A percentile compares a stretch with the other conserved stretches of the same genome.
Conservation (phyloP, 2,797 vertebrate genomes). For the Simalia tracyae region DNA sequence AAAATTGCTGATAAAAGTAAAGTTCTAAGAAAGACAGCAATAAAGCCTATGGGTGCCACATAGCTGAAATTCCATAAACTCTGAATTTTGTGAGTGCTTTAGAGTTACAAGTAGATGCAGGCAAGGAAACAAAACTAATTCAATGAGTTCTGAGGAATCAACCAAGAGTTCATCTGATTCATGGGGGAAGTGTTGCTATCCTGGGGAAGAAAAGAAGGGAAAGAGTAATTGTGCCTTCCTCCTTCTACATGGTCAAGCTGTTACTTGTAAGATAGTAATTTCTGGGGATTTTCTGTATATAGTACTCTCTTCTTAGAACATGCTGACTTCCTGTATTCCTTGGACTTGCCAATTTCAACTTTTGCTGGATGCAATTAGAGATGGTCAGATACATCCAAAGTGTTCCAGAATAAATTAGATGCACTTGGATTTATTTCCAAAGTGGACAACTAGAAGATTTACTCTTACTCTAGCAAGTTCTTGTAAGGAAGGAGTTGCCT, state of each 20-base stretch:
- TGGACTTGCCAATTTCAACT: not conserved
- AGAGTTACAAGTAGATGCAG: not conserved
- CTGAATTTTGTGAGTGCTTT: not conserved
- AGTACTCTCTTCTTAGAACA: not conserved
- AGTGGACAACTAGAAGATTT: not conserved
- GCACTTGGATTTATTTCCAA: not conserved
- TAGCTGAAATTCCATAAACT: not conserved
- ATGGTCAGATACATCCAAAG: not conserved
- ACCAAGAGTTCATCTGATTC: not conserved
- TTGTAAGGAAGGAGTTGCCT: not conserved
- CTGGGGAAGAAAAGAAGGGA: not conserved
- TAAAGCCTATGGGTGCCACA: not conserved
- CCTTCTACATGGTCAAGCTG: not conserved
- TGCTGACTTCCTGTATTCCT: not conserved
- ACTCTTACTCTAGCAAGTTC: not conserved
- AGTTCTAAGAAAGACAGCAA: not conserved
- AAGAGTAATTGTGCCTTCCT: not conserved
- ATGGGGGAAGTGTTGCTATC: not conserved
- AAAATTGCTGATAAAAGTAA: not conserved
- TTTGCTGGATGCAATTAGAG: not conserved
- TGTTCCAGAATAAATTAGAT: not conserved
- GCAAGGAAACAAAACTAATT: not conserved
- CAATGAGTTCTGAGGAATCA: not conserved
- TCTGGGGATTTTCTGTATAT: not conserved
- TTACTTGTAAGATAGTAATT: not conserved